These are phyloP conservation scores for Malaclemys terrapin DNA, from an alignment of 2,113 vertebrate species.

Conservation along the genomic window DNA sequence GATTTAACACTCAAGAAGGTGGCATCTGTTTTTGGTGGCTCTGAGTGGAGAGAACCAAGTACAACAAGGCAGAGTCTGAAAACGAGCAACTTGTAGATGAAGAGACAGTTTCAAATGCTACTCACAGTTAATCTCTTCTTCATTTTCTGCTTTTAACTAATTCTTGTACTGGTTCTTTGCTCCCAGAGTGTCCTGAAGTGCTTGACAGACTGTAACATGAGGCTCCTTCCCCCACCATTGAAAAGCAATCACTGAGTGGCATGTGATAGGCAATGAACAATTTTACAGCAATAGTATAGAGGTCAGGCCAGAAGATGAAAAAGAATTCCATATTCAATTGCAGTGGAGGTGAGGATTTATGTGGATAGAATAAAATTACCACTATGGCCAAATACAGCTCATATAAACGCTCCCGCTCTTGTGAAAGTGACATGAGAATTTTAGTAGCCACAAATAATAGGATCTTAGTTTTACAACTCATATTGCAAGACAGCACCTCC, in stretches of 20 bases:
- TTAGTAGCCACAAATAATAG: neutral
- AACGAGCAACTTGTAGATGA: slow-evolving; percentile 29
- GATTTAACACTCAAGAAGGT: neutral
- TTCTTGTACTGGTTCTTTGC: slow-evolving; percentile 19
- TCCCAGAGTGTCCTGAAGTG: neutral
- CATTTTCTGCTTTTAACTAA: slow-evolving; percentile 44
- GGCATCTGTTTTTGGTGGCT: neutral
- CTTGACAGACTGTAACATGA: neutral
- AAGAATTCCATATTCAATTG: neutral
- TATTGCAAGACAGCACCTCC: neutral
- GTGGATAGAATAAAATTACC: slow-evolving; percentile 5
- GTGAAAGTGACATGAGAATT: slow-evolving; percentile 35
- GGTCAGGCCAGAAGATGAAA: slow-evolving; percentile 51
- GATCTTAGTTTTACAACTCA: slow-evolving; percentile 24
- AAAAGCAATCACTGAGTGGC: slow-evolving; percentile 45
- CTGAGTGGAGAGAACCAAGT: neutral
- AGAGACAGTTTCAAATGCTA: slow-evolving; percentile 36
- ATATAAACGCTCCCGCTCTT: neutral
- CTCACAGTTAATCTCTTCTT: neutral
- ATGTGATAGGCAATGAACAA: slow-evolving; percentile 37
- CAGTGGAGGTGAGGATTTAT: slow-evolving; percentile 33
- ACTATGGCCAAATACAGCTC: slow-evolving; percentile 35
- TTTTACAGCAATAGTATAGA: slow-evolving; percentile 64
- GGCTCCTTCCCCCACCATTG: neutral
- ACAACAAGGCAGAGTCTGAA: neutral